These are phyloP conservation scores for Protophormia terraenovae DNA, from an alignment of 2,888 invertebrate species.

Conservation along the genomic window DNA sequence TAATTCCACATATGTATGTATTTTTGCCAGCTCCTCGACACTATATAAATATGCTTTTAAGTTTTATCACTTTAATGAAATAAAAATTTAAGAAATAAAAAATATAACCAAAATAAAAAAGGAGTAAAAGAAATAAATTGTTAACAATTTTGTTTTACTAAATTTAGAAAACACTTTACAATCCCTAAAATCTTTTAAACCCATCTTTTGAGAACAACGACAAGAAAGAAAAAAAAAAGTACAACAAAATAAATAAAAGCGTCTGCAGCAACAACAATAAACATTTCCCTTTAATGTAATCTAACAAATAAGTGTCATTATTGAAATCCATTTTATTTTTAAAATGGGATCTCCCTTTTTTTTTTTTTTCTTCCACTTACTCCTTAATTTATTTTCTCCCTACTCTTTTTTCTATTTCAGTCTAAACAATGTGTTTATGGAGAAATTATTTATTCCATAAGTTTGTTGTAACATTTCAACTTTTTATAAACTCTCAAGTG, in stretches of 20 bases:
- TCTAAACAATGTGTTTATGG: neutral
- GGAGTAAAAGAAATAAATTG: neutral
- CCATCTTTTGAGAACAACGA: too few species aligned
- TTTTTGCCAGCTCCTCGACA: too few species aligned
- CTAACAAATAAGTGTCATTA: conserved; percentile 52
- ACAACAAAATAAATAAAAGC: neutral
- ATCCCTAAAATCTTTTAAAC: neutral
- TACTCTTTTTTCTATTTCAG: neutral
- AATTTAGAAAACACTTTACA: neutral
- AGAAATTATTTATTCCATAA: neutral
- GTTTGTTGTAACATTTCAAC: conserved; percentile 6
- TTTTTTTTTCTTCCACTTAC: neutral
- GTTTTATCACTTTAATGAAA: neutral
- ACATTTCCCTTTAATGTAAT: neutral
- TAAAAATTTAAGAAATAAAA: neutral
- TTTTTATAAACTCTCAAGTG: neutral
- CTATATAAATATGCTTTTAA: too few species aligned
- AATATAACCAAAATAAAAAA: neutral
- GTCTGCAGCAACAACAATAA: neutral
- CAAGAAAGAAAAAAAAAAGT: too few species aligned
- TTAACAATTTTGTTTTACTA: neutral
- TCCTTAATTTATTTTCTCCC: neutral
- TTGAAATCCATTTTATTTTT: conserved; percentile 12
- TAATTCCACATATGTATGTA: too few species aligned
- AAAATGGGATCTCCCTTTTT: neutral